Evolutionary conservation across 2,888 invertebrate species (phyloP).

Genomic region (Tetranychus piercei): DNA sequence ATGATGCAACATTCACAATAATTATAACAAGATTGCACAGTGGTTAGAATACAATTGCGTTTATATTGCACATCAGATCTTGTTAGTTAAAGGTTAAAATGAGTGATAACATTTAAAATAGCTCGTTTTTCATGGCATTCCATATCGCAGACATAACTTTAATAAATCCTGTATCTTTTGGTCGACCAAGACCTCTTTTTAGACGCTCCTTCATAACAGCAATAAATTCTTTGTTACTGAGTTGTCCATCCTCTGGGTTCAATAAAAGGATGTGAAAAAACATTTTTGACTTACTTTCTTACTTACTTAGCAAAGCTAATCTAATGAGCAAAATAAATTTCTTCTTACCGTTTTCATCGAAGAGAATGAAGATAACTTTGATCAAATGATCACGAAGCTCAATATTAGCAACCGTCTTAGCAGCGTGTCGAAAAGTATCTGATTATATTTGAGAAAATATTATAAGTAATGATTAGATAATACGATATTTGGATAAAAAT

Average conservation of each 20-base stretch:
- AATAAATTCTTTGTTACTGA: slow-evolving; percentile 95
- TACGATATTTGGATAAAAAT: neutral
- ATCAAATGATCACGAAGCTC: slow-evolving; percentile 82
- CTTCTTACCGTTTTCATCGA: slow-evolving; percentile 88
- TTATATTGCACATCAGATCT: neutral
- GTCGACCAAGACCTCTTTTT: slow-evolving; percentile 81
- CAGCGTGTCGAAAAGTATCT: slow-evolving; percentile 83
- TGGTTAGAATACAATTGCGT: neutral
- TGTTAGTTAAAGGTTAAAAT: neutral
- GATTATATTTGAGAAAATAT: slow-evolving; percentile 27
- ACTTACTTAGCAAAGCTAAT: neutral
- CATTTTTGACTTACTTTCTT: neutral
- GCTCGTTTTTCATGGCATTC: slow-evolving; percentile 22
- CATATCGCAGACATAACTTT: slow-evolving; percentile 47
- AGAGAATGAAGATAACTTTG: slow-evolving; percentile 89
- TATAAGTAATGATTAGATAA: slow-evolving; percentile 13
- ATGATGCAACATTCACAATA: no score
- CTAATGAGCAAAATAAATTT: slow-evolving; percentile 21
- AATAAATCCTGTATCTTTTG: slow-evolving; percentile 92
- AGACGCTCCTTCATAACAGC: slow-evolving; percentile 95
- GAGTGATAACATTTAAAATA: neutral
- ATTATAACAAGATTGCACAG: neutral
- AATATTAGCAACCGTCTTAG: slow-evolving; percentile 83
- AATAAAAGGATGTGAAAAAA: slow-evolving; percentile 27
- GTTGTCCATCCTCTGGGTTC: slow-evolving; percentile 71